phyloP scores from a whole-genome alignment of 2,888 invertebrate genomes.

The Apamea anceps region DNA sequence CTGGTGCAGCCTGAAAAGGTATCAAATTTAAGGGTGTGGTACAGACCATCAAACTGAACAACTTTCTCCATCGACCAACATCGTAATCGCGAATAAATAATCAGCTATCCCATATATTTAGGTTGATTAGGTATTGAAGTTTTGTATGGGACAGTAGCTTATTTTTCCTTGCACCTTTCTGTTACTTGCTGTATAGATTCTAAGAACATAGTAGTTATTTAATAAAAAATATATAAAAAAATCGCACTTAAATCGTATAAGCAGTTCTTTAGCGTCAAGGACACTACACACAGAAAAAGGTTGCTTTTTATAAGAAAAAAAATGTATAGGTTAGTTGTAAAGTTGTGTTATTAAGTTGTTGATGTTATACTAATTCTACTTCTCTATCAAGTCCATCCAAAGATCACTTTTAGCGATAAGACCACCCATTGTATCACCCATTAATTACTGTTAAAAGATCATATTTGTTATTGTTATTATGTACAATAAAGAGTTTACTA shows the following conservation, averaged over 20 bases:
- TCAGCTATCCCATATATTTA: not conserved
- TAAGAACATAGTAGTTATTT: no score
- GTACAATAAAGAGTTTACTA: not conserved
- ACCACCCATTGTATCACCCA: not conserved
- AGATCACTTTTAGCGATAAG: not conserved
- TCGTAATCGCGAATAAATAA: not conserved
- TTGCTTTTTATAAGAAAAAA: not conserved
- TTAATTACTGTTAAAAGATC: not conserved
- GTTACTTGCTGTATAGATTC: no score
- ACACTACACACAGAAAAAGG: not conserved
- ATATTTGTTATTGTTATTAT: not conserved
- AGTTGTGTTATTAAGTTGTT: not conserved
- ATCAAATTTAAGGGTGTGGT: not conserved
- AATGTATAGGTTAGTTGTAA: not conserved
- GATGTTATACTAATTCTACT: not conserved
- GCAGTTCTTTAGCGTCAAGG: not conserved
- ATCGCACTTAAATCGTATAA: not conserved
- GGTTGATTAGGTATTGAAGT: not conserved
- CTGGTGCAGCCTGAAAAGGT: conserved; percentile 70
- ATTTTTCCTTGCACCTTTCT: no score
- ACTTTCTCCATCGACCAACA: not conserved
- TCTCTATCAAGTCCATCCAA: not conserved
- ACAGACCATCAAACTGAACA: not conserved
- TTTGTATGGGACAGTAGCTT: not conserved
- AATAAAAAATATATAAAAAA: not conserved